These are phyloP conservation scores for Pteronura brasiliensis DNA, from an alignment of 2,113 vertebrate species.

Conservation along the genomic window DNA sequence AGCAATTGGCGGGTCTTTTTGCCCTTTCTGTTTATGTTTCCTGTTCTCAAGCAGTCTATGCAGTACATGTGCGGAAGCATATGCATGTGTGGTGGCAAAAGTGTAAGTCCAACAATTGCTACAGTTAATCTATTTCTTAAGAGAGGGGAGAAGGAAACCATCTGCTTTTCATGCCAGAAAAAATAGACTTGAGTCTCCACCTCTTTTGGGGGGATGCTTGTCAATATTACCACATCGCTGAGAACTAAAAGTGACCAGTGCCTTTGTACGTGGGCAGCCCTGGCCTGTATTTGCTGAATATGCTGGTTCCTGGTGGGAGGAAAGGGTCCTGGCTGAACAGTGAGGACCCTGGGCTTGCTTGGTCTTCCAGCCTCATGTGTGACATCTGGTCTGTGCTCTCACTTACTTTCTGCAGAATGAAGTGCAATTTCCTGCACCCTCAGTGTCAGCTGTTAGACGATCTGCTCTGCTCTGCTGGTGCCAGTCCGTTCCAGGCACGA, in stretches of 20 bases:
- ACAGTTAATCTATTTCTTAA: not conserved
- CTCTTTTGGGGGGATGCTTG: not conserved
- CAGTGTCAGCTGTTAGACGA: not conserved
- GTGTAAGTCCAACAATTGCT: not conserved
- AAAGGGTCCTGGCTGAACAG: not conserved
- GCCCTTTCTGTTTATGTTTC: slow-evolving; percentile 41
- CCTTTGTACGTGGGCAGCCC: not conserved
- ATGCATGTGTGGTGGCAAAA: not conserved
- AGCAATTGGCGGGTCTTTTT: not conserved
- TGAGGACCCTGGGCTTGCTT: not conserved
- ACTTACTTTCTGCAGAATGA: not conserved
- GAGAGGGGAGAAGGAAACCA: not conserved
- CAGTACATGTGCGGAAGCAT: rapidly evolving
- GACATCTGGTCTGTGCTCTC: not conserved
- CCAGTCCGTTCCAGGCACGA: not conserved
- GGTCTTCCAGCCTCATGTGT: rapidly evolving
- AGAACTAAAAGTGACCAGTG: not conserved
- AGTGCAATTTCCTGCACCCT: not conserved
- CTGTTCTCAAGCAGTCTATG: not conserved
- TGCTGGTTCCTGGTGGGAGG: not conserved
- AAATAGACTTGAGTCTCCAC: not conserved
- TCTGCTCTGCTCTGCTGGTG: not conserved
- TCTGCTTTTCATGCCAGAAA: not conserved
- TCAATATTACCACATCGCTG: not conserved
- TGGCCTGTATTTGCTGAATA: not conserved